Evolutionary conservation across 2,888 invertebrate species (phyloP), one percentile per base, ranked within the genome.

Genomic region (Choristoneura rosaceana): DNA sequence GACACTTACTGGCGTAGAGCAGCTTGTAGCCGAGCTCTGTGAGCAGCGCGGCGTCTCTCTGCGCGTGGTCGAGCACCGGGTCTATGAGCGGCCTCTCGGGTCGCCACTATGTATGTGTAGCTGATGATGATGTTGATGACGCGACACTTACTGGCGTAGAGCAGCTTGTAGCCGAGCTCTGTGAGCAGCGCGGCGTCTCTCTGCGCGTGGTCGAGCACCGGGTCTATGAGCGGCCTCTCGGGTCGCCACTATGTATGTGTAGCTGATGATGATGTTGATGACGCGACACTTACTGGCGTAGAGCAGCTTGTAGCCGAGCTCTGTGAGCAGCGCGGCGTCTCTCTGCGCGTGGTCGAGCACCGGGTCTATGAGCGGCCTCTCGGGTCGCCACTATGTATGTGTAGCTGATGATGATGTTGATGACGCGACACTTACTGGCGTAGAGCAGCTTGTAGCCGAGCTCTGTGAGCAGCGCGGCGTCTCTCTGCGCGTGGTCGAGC

Each of bases 161-260:
- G 95, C 34, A 94, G 81, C 14, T 94, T 95, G 70, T 98, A 95
- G 55, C 96, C 97, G 52, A 98, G 92, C 80, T 98, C 97, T 58
- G 95, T 92, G 0, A 98, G 92, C 5, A 98, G 90, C 68, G 95
- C 94, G 4, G 96, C 96, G 90, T 98, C 98, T 76, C 98, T 95
- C 79, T 97, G 96, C 0, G 96, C 98, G 81, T 97, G 96, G 84
- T 99, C 99, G 33, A 98, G 84, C 4, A 99, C 99, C 0, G 99
- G 99, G 94, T 99, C 99, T 81, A 99, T 99, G 74, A 99, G 94
- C 95, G 2, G 99, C 99, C 82, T 98, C 97, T 73, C 95, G 95
- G 7, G 95, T 95, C 4, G 89, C 99, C 78, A 99, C 90, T 17
- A 99, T 90, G 88, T 99, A 99, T 0, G 99, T 98, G 91, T 99